Percentiles rank a stretch among this genome's conserved stretches.
phyloP scores from a whole-genome alignment of 2,888 invertebrate genomes.

The Phasia obesa region DNA sequence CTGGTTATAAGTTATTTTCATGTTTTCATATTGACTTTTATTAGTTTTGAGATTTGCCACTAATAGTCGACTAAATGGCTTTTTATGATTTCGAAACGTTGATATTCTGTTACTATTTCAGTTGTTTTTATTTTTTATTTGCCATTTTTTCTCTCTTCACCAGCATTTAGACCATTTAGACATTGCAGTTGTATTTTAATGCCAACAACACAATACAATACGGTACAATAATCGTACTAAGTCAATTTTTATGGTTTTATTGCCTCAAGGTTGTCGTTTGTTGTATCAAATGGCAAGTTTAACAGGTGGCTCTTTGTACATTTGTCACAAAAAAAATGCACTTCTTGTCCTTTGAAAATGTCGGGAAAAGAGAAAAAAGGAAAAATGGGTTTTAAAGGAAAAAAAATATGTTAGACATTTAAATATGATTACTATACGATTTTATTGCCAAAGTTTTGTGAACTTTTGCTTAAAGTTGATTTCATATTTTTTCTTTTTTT shows the following conservation, averaged over 20 bases:
- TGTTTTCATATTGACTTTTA: conserved; percentile 67
- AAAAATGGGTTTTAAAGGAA: not conserved
- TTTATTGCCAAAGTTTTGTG: conserved; percentile 79
- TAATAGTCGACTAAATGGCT: conserved; percentile 65
- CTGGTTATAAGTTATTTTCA: conserved; percentile 64
- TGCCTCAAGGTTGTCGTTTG: conserved; percentile 67
- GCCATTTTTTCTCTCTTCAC: conserved; percentile 7
- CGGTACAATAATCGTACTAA: conserved; percentile 74
- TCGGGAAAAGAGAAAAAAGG: not conserved
- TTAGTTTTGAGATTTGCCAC: conserved; percentile 70
- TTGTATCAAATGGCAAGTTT: conserved; percentile 65
- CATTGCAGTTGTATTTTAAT: conserved; percentile 66
- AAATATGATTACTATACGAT: conserved; percentile 78
- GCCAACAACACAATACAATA: conserved; percentile 57
- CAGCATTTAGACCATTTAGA: conserved; percentile 66
- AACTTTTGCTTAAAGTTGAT: conserved; percentile 53
- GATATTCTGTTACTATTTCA: conserved; percentile 59
- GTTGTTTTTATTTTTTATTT: conserved; percentile 1
- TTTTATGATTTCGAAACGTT: conserved; percentile 70
- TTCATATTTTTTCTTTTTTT: conserved; percentile 4
- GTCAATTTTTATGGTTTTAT: conserved; percentile 79
- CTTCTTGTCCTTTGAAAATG: conserved; percentile 28
- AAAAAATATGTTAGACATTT: conserved; percentile 73
- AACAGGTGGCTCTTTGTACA: conserved; percentile 76
- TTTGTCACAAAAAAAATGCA: conserved; percentile 30